Percentiles rank a stretch among this genome's conserved stretches.
These are phyloP conservation scores for Drosophila funebris DNA, from an alignment of 1,140 invertebrate species.

Conservation along the genomic window DNA sequence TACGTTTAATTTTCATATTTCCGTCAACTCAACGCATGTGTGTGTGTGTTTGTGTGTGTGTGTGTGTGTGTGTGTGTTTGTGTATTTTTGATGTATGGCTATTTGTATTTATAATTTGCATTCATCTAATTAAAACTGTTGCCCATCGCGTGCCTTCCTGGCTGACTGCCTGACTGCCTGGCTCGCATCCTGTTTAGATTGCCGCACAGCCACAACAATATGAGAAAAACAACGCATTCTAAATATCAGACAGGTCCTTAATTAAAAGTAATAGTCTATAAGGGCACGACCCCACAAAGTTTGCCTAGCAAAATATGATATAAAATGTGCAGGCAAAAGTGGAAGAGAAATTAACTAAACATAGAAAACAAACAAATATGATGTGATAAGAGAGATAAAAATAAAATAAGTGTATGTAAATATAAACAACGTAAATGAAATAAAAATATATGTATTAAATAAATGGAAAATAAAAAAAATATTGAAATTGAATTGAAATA, in stretches of 20 bases:
- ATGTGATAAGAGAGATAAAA: background rate
- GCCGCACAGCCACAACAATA: constrained; percentile 5
- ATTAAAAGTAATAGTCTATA: constrained; percentile 1
- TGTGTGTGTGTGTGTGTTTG: constrained; percentile 14
- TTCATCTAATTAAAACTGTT: constrained; percentile 54
- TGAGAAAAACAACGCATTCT: background rate
- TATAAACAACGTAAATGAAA: too few relatives aligned
- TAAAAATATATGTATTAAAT: too few relatives aligned
- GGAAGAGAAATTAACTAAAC: background rate
- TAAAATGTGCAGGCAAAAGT: background rate
- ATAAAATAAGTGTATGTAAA: background rate
- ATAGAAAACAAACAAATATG: background rate
- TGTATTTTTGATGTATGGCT: constrained; percentile 30
- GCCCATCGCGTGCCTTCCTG: background rate
- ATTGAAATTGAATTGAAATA: too few relatives aligned
- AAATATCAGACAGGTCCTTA: background rate
- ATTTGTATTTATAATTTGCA: constrained; percentile 67
- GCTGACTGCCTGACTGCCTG: background rate
- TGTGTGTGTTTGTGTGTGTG: constrained; percentile 1
- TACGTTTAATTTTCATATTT: constrained; percentile 81
- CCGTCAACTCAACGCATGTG: constrained; percentile 27
- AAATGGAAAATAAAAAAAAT: background rate
- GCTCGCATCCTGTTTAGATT: constrained; percentile 15
- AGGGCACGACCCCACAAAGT: background rate
- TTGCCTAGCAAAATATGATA: background rate